A percentile compares a stretch with the other conserved stretches of the same genome.
These are phyloP conservation scores for Hemibagrus guttatus DNA, from an alignment of 2,797 vertebrate species.

Conservation along the genomic window DNA sequence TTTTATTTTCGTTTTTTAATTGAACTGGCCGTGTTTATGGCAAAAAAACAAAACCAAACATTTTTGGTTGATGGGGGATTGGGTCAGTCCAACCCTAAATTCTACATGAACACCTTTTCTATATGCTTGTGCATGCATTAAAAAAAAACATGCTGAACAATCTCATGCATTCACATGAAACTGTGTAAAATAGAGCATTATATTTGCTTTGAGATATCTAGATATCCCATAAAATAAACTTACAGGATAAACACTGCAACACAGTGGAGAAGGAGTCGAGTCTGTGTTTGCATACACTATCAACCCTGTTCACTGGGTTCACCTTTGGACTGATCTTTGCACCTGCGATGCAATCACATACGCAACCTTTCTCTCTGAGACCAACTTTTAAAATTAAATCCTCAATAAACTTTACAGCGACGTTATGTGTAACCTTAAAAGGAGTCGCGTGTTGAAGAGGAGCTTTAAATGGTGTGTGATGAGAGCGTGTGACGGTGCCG, in stretches of 20 bases:
- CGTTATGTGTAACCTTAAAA: neutral
- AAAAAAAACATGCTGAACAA: neutral
- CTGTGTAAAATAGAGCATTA: neutral
- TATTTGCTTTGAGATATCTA: neutral
- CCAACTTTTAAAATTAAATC: neutral
- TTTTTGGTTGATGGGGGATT: too few relatives aligned
- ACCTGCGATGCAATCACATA: neutral
- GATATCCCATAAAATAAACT: neutral
- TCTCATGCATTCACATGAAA: neutral
- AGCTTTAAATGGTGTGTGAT: slow-evolving; percentile 8
- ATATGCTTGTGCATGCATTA: neutral
- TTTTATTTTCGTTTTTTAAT: too few relatives aligned
- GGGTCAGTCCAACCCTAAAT: neutral
- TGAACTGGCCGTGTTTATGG: too few relatives aligned
- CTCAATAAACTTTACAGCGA: neutral
- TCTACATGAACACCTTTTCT: neutral
- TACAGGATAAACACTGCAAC: neutral
- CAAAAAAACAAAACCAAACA: too few relatives aligned
- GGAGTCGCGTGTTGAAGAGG: neutral
- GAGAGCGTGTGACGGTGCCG: neutral
- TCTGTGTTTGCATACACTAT: neutral
- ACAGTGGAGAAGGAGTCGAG: neutral
- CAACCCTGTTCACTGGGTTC: neutral
- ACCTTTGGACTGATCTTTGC: slow-evolving; percentile 20
- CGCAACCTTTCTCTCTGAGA: neutral